Evolutionary conservation across 2,888 invertebrate genomes (phyloP).

Genomic region (Noctua comes): DNA sequence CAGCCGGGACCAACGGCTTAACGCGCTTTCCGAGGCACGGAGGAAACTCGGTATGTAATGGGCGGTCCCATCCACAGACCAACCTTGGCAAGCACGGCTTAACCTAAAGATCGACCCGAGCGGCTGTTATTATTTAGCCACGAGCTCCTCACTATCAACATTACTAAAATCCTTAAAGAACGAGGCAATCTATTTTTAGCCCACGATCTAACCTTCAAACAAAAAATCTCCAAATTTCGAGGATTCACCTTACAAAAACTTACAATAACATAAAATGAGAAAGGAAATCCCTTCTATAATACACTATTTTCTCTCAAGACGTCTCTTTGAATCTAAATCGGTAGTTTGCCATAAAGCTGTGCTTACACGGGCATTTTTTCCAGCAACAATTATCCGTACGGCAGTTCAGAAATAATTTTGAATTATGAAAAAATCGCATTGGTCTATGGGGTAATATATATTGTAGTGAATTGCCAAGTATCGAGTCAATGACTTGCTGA

Average conservation of each 20-base stretch:
- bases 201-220: background rate
- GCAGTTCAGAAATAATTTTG: background rate
- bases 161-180: background rate
- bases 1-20: too few relatives aligned
- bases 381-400: background rate
- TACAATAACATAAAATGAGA: conserved; percentile 18
- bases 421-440: too few relatives aligned
- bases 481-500: too few relatives aligned
- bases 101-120: too few relatives aligned
- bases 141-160: too few relatives aligned
- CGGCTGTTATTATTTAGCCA: too few relatives aligned
- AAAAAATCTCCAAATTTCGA: background rate
- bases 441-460: too few relatives aligned
- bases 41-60: too few relatives aligned
- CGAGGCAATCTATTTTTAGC: background rate
- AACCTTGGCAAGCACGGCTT: too few relatives aligned
- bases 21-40: too few relatives aligned
- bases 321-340: conserved; percentile 37
- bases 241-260: conserved; percentile 19
- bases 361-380: background rate
- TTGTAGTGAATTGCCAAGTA: too few relatives aligned
- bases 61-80: too few relatives aligned
- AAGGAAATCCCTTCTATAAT: conserved; percentile 9
- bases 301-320: conserved; percentile 38
- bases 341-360: conserved; percentile 22